Conservation (phyloP, 2,888 invertebrate genomes). For the Nomada fucata region DNA sequence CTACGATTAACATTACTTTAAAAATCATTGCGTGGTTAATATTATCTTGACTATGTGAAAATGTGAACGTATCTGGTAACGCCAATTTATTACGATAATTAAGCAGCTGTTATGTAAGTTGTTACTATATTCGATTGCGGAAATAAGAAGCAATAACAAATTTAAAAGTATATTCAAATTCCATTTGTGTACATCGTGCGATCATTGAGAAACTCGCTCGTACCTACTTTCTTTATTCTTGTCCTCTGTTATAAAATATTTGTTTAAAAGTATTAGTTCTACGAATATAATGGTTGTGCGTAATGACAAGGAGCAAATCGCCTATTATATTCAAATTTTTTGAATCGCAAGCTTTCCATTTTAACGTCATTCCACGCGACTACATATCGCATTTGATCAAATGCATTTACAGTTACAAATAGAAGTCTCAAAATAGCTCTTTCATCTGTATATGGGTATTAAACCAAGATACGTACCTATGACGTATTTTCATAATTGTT, state of each 20-base stretch:
- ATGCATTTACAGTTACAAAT: constrained; percentile 4
- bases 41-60: neutral
- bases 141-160: neutral
- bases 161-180: neutral
- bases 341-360: constrained; percentile 12
- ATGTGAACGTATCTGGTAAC: neutral
- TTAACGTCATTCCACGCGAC: neutral
- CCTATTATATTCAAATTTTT: constrained; percentile 12
- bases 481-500: neutral
- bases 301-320: constrained; percentile 1
- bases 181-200: no score
- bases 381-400: neutral
- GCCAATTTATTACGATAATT: neutral
- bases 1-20: neutral
- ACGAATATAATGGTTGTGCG: constrained; percentile 2
- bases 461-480: neutral
- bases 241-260: neutral
- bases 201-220: no score
- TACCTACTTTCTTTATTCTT: neutral
- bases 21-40: neutral
- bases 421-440: neutral
- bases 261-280: neutral
- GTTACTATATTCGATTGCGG: neutral
- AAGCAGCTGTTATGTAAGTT: neutral
- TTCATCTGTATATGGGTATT: neutral